These are phyloP conservation scores for Hydropsyche betteni DNA, from an alignment of 2,888 invertebrate genomes.

Conservation along the genomic window DNA sequence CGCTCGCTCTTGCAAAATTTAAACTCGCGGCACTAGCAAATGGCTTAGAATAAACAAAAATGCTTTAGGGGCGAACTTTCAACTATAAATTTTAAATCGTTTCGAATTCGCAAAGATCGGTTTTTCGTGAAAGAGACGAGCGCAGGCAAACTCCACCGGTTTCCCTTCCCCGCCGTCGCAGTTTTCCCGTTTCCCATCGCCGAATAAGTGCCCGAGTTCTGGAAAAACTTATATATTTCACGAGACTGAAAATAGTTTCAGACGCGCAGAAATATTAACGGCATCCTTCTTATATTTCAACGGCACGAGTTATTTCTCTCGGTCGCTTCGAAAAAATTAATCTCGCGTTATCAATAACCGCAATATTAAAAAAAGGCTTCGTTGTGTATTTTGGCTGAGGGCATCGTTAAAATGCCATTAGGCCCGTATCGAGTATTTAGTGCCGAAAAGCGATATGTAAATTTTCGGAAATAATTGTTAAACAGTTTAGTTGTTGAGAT, in stretches of 20 bases:
- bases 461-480: no score
- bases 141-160: no score
- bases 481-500: no score
- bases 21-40: slow-evolving; percentile 31
- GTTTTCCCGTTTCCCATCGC: slow-evolving; percentile 2
- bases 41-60: slow-evolving; percentile 43
- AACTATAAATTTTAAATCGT: slow-evolving; percentile 32
- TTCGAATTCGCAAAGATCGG: slow-evolving; percentile 24
- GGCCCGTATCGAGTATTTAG: not conserved
- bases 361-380: not conserved
- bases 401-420: slow-evolving; percentile 30
- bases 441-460: no score
- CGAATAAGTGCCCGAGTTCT: not conserved
- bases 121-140: not conserved
- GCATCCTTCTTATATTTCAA: not conserved
- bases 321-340: not conserved
- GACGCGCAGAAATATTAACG: not conserved
- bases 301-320: not conserved
- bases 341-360: not conserved
- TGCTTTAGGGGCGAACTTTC: slow-evolving; percentile 30
- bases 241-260: slow-evolving; percentile 14
- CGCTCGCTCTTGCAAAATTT: slow-evolving; percentile 8
- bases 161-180: not conserved
- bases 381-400: slow-evolving; percentile 2
- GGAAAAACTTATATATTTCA: slow-evolving; percentile 12